Base-by-base conservation (phyloP, 2,888 invertebrate species). In the Octonoba sinensis region DNA sequence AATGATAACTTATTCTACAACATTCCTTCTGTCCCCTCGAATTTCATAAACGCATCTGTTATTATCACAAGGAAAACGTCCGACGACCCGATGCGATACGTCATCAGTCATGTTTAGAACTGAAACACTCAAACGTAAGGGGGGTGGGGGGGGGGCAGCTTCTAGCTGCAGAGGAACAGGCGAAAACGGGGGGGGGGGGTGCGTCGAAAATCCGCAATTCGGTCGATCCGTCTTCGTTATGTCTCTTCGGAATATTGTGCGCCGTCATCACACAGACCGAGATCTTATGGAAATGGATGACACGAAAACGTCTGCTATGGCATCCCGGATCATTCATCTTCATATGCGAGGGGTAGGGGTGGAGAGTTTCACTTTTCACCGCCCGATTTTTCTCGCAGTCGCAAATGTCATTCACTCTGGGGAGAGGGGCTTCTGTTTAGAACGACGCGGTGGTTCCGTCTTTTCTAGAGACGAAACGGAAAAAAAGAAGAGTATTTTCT, bases 51-150 rank as follows among this genome's bases (percentile, higher is more conserved):
- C 27, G 27, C 24, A 62, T 76, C 62, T 76, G 62, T 70, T 62
- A 64, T 75, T 27, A 27, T 27, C 66, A 69, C 69, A 60, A 78
- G 27, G 27, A 27, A 22, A 59, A 22, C 64, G 71, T 71, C 71
- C 62, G 76, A 46, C 70, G 64, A 27, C 27, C 27, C 27, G 27
- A 27, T 27, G 27, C 27, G 60, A 73, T 79, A 69, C 71, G 67
- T 67, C 73, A 73, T 79, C 79, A 57, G 36, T 79, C 79, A 79
- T 79, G 73, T 79, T 79, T 73, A 69, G 72, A 79, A 27, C 27
- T 27, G 78, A 64, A 78, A 65, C 71, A 78, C 78, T 71, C 27
- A 27, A 27, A 27, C 27, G 27, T 6, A n/a, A n/a, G n/a, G n/a
- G 27, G 27, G 27, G 27, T 2, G 27, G 3, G 27, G 27, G 27